Evolutionary conservation across 2,797 vertebrate genomes (phyloP).

Genomic region (Hapalemur alaotrensis): DNA sequence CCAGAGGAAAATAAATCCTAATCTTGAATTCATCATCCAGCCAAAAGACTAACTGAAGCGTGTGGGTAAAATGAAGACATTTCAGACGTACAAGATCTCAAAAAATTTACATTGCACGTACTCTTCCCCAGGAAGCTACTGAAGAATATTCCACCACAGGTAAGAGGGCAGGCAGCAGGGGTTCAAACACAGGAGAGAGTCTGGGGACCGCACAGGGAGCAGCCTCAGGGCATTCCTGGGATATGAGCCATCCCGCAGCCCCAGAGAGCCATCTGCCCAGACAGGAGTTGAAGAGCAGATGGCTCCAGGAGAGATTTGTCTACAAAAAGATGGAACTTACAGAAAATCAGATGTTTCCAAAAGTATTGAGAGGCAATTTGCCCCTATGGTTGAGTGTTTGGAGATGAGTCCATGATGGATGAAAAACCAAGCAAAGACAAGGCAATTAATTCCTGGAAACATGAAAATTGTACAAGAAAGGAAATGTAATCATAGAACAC

Average conservation of each 20-base stretch:
- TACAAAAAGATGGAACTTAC: background rate
- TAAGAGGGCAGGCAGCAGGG: background rate
- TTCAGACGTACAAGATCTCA: background rate
- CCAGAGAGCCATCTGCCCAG: background rate
- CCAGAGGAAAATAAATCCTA: background rate
- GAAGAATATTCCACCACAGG: background rate
- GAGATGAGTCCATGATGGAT: background rate
- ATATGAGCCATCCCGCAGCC: background rate
- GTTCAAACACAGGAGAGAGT: background rate
- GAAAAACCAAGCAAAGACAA: background rate
- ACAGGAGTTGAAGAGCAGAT: background rate
- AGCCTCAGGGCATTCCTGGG: background rate
- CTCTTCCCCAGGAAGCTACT: background rate
- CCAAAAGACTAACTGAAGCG: background rate
- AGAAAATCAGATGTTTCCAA: background rate
- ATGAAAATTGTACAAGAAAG: background rate
- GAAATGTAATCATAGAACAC: background rate
- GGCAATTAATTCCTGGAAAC: background rate
- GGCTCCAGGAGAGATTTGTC: background rate
- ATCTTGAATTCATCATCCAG: background rate
- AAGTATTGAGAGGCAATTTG: background rate
- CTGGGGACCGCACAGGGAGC: background rate
- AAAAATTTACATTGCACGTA: background rate
- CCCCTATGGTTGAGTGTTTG: background rate
- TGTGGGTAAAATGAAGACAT: background rate